These are phyloP conservation scores for Dallia pectoralis DNA, from an alignment of 2,797 vertebrate species.

Conservation along the genomic window DNA sequence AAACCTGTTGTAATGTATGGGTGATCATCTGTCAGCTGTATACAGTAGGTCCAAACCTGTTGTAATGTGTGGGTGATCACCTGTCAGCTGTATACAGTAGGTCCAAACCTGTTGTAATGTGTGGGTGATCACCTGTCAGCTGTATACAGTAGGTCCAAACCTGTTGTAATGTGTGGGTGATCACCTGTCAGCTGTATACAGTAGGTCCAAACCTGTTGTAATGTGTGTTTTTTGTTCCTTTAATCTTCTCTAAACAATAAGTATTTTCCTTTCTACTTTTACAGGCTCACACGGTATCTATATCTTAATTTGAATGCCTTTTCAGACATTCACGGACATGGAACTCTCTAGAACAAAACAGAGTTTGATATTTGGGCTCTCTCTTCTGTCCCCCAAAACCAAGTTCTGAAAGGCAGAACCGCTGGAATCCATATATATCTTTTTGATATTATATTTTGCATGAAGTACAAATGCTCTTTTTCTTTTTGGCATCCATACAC, in stretches of 20 bases:
- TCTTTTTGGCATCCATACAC: background rate
- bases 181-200: background rate
- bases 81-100: background rate
- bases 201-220: too few species aligned
- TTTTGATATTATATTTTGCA: background rate
- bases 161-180: background rate
- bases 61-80: too few species aligned
- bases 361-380: constrained; percentile 36
- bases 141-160: background rate
- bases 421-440: constrained; percentile 13
- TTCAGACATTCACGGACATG: constrained; percentile 49
- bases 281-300: constrained; percentile 33
- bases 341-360: constrained; percentile 32
- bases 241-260: constrained; percentile 20
- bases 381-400: background rate
- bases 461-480: background rate
- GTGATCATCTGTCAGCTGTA: background rate
- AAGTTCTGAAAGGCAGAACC: constrained; percentile 13
- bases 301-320: constrained; percentile 58
- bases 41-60: background rate
- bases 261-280: constrained; percentile 21
- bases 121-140: background rate
- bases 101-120: background rate
- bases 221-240: background rate
- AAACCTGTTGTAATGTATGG: background rate